Percentiles rank a stretch among this genome's conserved stretches.
These are phyloP conservation scores for Clavelina lepadiformis DNA, from an alignment of 23 tunicate species.

Conservation along the genomic window DNA sequence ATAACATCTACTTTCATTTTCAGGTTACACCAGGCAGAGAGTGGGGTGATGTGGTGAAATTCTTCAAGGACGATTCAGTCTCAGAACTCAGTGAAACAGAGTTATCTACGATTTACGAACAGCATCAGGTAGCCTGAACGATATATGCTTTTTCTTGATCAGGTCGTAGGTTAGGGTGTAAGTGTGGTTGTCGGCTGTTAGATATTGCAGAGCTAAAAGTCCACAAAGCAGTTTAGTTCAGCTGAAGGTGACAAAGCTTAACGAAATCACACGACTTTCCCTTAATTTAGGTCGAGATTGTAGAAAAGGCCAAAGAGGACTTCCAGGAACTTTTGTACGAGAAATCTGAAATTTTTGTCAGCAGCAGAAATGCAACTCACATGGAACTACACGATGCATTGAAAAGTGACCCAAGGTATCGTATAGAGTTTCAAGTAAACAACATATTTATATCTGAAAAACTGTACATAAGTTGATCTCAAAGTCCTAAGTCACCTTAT, in stretches of 20 bases:
- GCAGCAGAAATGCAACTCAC: conserved; percentile 33
- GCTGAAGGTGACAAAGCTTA: too few species aligned
- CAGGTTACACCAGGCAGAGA: conserved; percentile 92
- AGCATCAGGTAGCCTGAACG: conserved; percentile 82
- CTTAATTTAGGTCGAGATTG: conserved; percentile 64
- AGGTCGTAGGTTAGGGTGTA: not conserved
- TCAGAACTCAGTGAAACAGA: conserved; percentile 62
- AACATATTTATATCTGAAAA: not conserved
- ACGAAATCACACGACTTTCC: too few species aligned
- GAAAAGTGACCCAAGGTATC: conserved; percentile 59
- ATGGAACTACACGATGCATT: conserved; percentile 73
- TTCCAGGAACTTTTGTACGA: conserved; percentile 83
- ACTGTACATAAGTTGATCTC: not conserved
- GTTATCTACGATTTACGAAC: conserved; percentile 61
- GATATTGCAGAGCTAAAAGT: too few species aligned
- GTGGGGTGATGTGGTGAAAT: conserved; percentile 73
- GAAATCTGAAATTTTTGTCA: conserved; percentile 65
- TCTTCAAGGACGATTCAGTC: conserved; percentile 53
- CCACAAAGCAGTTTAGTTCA: too few species aligned
- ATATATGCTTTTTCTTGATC: not conserved
- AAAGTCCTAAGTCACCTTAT: too few species aligned
- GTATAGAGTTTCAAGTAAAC: not conserved
- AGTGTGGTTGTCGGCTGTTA: not conserved
- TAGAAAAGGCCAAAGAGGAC: conserved; percentile 63
- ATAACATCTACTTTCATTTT: too few species aligned